phyloP scores from a whole-genome alignment of 1,140 invertebrate species.

The Megalopta genalis region DNA sequence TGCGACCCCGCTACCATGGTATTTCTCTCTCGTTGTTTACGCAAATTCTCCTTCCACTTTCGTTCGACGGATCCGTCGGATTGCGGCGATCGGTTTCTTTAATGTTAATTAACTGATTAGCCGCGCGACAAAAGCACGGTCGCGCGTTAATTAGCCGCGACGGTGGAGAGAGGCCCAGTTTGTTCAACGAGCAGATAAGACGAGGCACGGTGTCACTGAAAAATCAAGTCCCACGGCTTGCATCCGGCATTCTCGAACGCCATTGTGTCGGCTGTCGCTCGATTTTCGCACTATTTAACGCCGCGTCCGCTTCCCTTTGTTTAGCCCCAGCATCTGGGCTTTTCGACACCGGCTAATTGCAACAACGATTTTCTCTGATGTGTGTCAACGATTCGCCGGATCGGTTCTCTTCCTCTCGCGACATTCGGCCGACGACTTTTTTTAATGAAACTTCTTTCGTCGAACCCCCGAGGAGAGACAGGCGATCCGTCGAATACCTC shows the following conservation, averaged over 20 bases:
- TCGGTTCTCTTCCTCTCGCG: too few relatives aligned
- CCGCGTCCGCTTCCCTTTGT: background rate
- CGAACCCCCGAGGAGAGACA: too few relatives aligned
- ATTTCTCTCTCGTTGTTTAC: background rate
- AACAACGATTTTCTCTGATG: background rate
- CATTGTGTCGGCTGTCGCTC: background rate
- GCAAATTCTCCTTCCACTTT: background rate
- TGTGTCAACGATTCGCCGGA: background rate
- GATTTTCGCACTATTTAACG: conserved; percentile 21
- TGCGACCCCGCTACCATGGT: background rate
- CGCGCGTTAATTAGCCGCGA: conserved; percentile 16
- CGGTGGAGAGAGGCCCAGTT: background rate
- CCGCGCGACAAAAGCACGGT: too few relatives aligned
- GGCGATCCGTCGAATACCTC: too few relatives aligned
- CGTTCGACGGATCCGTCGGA: background rate
- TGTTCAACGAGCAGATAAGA: conserved; percentile 2
- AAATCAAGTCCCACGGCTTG: conserved; percentile 32
- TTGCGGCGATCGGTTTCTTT: background rate
- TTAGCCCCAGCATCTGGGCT: background rate
- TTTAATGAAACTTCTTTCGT: too few relatives aligned
- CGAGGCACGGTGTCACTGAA: conserved; percentile 22
- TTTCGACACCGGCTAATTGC: background rate
- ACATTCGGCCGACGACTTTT: too few relatives aligned
- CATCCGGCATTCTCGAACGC: conserved; percentile 6
- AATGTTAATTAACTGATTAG: too few relatives aligned